A percentile compares a stretch with the other conserved stretches of the same genome.
Evolutionary conservation across 1,140 invertebrate genomes (phyloP).

Genomic region (Catajapyx aquilonaris): DNA sequence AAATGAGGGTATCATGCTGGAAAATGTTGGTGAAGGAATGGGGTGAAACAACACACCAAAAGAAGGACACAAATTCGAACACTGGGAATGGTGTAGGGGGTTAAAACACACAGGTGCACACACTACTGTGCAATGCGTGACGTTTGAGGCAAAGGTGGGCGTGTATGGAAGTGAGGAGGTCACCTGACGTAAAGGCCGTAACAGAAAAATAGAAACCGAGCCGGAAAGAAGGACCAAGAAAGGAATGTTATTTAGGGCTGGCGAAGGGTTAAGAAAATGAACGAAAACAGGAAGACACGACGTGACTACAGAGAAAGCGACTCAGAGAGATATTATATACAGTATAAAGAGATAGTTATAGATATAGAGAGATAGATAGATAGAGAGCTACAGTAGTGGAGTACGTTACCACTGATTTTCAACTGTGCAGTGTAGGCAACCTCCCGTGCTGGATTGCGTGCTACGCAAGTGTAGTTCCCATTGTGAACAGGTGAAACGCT

Average conservation of each 20-base stretch:
- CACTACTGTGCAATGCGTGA: background rate
- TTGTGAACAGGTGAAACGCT: slow-evolving; percentile 17
- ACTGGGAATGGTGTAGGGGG: no score
- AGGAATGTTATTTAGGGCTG: background rate
- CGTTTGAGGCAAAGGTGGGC: no score
- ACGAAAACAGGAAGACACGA: background rate
- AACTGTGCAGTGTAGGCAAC: slow-evolving; percentile 16
- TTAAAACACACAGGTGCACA: background rate
- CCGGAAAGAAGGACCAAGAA: background rate
- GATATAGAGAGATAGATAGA: background rate
- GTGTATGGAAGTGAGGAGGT: no score
- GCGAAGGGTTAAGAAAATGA: background rate
- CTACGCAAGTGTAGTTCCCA: slow-evolving; percentile 22
- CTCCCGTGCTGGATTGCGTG: slow-evolving; percentile 15
- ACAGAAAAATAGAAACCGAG: no score
- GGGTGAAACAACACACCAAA: no score
- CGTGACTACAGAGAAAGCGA: background rate
- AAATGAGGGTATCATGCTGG: no score
- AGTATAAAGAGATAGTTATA: background rate
- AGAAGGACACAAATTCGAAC: no score
- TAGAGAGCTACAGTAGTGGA: background rate
- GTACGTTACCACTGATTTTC: slow-evolving; percentile 22
- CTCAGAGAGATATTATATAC: background rate
- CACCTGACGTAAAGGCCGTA: no score
- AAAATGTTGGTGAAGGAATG: no score